Evolutionary conservation across 2,888 invertebrate genomes (phyloP).

Genomic region (Camptogramma bilineatum): DNA sequence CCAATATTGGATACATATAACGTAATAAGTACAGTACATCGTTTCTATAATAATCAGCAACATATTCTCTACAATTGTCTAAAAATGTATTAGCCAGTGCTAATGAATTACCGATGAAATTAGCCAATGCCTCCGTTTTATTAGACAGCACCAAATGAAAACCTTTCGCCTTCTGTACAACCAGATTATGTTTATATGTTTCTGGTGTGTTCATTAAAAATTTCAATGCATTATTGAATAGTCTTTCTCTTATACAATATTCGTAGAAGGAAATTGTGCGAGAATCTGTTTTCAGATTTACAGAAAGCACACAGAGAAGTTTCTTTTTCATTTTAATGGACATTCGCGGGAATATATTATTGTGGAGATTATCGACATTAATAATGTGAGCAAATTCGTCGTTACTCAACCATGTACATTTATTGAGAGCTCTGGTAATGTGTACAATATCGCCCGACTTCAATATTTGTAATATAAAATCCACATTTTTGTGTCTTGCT

Average conservation of each 20-base stretch:
- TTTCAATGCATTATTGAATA: constrained; percentile 54
- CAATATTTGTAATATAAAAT: constrained; percentile 61
- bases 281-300: constrained; percentile 50
- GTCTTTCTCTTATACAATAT: constrained; percentile 54
- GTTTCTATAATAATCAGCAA: constrained; percentile 1
- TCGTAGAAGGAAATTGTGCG: constrained; percentile 57
- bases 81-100: constrained; percentile 36
- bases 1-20: constrained; percentile 47
- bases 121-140: constrained; percentile 34
- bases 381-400: constrained; percentile 55
- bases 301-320: constrained; percentile 54
- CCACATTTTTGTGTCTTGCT: constrained; percentile 58
- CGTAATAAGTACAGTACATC: constrained; percentile 25
- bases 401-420: constrained; percentile 61
- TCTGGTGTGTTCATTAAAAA: constrained; percentile 60
- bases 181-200: constrained; percentile 53
- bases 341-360: constrained; percentile 65
- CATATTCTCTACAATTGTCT: constrained; percentile 17
- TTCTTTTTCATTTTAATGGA: constrained; percentile 68
- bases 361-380: constrained; percentile 58
- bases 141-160: constrained; percentile 17
- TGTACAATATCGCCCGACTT: constrained; percentile 65
- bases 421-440: constrained; percentile 61
- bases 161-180: constrained; percentile 35
- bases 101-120: constrained; percentile 55